Base-by-base conservation (phyloP, 1,140 invertebrate species). In the Drosophila biarmipes region DNA sequence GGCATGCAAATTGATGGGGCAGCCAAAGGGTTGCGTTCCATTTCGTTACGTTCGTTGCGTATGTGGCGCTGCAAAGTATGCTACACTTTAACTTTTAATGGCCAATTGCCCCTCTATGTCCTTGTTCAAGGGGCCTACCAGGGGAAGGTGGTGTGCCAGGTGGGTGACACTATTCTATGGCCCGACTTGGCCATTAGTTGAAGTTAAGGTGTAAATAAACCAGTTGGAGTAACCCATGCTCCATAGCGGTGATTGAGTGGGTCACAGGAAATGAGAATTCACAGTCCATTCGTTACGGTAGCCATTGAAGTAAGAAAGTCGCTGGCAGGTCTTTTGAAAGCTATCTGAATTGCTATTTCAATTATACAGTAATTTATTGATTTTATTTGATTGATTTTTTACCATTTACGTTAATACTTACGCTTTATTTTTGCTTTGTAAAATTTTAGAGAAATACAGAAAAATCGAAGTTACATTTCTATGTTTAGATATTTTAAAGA, bases 1-100 rank as follows among this genome's bases (percentile, higher is more conserved):
- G 82, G 81, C 81, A 86, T 86, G 80, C 78, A 85, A 85, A 85
- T 85, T 85, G 80, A 77, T 85, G 72, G 72, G 76, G 51, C 53
- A 56, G 42, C 24, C 58, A 68, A 74, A 75, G 53, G 63, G 63
- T 64, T 67, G 43, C 56, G 38, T 69, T 58, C 66, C 53, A 64
- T 67, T 67, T 43, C 63, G 63, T 67, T 67, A 64, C 45, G 45
- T 67, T 67, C 45, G 71, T 74, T 74, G 38, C 46, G 73, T 85
- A 58, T 73, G 53, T 75, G 58, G 73, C 64, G 73, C 64, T 42
- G 37, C 51, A 61, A 73, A 74, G 80, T 73, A 78, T 75, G 80
- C 76, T 73, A 85, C 80, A 84, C 80, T 84, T 80, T 80, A 84
- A 85, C 72, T 80, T 84, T 80, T 64, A 85, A 80, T 76, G 76